Base-by-base conservation (phyloP, 2,113 vertebrate genomes). In the Puffinus mauretanicus region DNA sequence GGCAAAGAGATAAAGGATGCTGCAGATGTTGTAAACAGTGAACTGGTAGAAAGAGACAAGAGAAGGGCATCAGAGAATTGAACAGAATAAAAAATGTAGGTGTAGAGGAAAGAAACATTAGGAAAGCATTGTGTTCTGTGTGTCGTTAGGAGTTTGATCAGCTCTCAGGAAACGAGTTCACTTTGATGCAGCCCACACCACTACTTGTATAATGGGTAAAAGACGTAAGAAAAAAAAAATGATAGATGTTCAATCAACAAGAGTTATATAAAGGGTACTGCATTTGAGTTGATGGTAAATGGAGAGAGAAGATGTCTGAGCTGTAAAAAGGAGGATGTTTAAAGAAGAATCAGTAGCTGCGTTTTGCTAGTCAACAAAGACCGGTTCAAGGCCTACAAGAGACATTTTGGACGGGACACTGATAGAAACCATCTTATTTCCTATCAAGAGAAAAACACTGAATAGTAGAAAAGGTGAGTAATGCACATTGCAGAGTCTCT, bases 121-220 rank as follows among this genome's bases (percentile, higher is more conserved):
- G 5, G 58, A 86, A 84, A 91, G 20, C 21, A 64, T 79, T 84
- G 47, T 93, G 44, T 75, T 94, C 42, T 60, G 8, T 30, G 32
- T 93, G 83, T 26, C 88, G 62, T 88, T 86, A 81, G 4, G 40
- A 62, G 29, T 94, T 84, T 86, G 72, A 95, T 86, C 76, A 92
- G 67, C n/a, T 75, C 80, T 86, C 42, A 54, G 60, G 52, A 92
- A 88, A 62, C 0, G 7, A 83, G 62, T 71, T 86, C 47, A 36
- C 64, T 88, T 77, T 12, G 6, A 75, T 64, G 51, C 44, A 91
- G 38, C 60, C 52, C 77, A 87, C 38, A 64, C 20, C 12, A 29
- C 46, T 81, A 58, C 60, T 84, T 55, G 11, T 64, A 47, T 55
- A 84, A 46, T 4, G 20, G 38, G 20, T 12, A 71, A 91, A 94